Percentiles rank a stretch among this genome's conserved stretches.
Evolutionary conservation across 2,797 vertebrate species (phyloP).

Genomic region (Urocyon cinereoargenteus): DNA sequence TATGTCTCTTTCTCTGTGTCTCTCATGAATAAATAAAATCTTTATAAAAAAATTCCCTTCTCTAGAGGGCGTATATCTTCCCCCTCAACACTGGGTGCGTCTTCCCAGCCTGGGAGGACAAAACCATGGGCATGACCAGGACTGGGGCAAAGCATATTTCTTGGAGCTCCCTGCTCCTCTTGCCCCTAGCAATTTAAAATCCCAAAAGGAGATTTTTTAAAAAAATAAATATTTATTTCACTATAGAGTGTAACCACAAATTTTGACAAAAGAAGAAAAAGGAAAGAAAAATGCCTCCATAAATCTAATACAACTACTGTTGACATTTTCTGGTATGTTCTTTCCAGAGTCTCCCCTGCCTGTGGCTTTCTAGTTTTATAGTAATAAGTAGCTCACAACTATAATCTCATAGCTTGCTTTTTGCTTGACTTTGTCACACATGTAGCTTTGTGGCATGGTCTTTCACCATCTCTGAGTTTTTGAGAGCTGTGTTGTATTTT

Average conservation of each 20-base stretch:
- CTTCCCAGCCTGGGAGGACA: neutral
- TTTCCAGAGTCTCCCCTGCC: neutral
- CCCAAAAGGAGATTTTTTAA: neutral
- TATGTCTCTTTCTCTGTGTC: no score
- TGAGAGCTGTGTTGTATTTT: neutral
- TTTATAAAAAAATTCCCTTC: neutral
- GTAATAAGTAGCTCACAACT: neutral
- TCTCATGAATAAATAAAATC: no score
- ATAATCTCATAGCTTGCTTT: neutral
- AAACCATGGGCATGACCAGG: accelerated
- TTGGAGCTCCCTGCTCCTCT: neutral
- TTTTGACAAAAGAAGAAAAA: neutral
- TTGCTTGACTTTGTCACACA: neutral
- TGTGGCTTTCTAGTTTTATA: neutral
- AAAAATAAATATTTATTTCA: constrained; percentile 66
- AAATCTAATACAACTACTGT: neutral
- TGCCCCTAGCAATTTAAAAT: neutral
- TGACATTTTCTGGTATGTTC: neutral
- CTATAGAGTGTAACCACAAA: neutral
- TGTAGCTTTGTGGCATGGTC: no score
- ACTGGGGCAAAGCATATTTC: neutral
- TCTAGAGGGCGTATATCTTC: neutral
- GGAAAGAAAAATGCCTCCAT: no score
- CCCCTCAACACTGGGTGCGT: neutral
- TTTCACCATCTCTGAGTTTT: neutral